Evolutionary conservation across 2,113 vertebrate genomes (phyloP), one percentile per base, ranked within the genome.

Genomic region (Ivindomyrus marchei): DNA sequence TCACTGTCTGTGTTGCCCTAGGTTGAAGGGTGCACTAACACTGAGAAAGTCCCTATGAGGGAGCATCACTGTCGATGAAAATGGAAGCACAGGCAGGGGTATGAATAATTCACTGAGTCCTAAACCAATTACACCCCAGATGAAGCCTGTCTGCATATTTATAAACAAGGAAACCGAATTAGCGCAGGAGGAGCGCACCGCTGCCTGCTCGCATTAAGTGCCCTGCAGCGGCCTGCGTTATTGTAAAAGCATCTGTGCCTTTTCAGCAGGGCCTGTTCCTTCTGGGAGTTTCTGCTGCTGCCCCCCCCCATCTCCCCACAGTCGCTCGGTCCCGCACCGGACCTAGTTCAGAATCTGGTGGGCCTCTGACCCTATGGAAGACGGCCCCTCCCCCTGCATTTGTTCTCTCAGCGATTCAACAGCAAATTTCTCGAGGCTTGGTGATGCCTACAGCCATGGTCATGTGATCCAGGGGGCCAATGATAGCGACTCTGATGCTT

Each of bases 81-180:
- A 85, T 46, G 83, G 66, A 80, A 50, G 46, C 62, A 77, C 19
- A 52, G 42, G 58, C 39, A 47, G 19, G 4, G 15, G 31, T 39
- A 89, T 89, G 49, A 89, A 83, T 89, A 80, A 89, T 89, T 83
- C 36, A 45, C 47, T 13, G 27, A 84, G 36, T 83, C 36, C 56
- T 31, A 83, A 74, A 88, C 45, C 42, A 74, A 88, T 74, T 49
- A 89, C 47, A 50, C 49, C 74, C 36, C 31, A 36, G 49, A 21
- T 42, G 49, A 89, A 83, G 88, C 39, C 74, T 19, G 80, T 80
- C 50, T 70, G 46, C n/a, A 89, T 89, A 52, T 89, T 50, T 39
- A 89, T 85, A 89, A 84, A 83, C 31, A 85, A 85, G 52, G 21
- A 89, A 87, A 87, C 47, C 1, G 49, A 87, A 87, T 87, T 53